Evolutionary conservation across 2,888 invertebrate genomes (phyloP).

Genomic region (Amiota mariae): DNA sequence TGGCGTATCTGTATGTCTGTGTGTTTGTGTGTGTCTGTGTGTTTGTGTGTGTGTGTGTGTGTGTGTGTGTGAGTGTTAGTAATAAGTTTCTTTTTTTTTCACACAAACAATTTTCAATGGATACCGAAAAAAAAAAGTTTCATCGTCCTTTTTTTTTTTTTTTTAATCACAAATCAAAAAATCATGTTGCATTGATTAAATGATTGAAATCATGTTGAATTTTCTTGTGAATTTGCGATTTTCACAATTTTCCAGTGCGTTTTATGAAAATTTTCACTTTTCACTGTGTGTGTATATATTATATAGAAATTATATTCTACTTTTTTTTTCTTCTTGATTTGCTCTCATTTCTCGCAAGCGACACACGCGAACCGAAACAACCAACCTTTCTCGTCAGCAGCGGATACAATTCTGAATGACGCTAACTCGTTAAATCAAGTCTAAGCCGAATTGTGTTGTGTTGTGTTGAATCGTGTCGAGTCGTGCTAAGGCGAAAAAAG

Average conservation of each 20-base stretch:
- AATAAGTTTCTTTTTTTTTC: constrained; percentile 45
- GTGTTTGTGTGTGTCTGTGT: constrained; percentile 30
- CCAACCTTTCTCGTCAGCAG: constrained; percentile 73
- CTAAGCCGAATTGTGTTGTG: background rate
- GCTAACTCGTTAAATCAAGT: constrained; percentile 38
- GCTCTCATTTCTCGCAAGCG: constrained; percentile 60
- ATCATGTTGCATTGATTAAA: constrained; percentile 10
- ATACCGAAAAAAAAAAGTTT: constrained; percentile 43
- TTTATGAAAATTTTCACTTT: constrained; percentile 60
- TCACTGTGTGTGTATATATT: constrained; percentile 42
- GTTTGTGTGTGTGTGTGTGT: background rate
- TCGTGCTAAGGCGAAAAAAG: background rate
- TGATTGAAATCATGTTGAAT: constrained; percentile 3
- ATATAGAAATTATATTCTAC: constrained; percentile 41
- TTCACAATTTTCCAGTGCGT: constrained; percentile 21
- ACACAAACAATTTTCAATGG: constrained; percentile 40
- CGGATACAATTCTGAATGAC: constrained; percentile 72
- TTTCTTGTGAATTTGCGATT: background rate
- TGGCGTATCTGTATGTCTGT: background rate
- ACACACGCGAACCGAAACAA: constrained; percentile 60
- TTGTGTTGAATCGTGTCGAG: background rate
- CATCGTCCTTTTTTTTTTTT: no score
- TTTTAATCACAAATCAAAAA: no score
- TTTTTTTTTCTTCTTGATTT: constrained; percentile 48
- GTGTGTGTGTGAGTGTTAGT: constrained; percentile 43